Evolutionary conservation across 2,888 invertebrate genomes (phyloP), one percentile per base, ranked within the genome.

Genomic region (Lasioglossum malachurum): DNA sequence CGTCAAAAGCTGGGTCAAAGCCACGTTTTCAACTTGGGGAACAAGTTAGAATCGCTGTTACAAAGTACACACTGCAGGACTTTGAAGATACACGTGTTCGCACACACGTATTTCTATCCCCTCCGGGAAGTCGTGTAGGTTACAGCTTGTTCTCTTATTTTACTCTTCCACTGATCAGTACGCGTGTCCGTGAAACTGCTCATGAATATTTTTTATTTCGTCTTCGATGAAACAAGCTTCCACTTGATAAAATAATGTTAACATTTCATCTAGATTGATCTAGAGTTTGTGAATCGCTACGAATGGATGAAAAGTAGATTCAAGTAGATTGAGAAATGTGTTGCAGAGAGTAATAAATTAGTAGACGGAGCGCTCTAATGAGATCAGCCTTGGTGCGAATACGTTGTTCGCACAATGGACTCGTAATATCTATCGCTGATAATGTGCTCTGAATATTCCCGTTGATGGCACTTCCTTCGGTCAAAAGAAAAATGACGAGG

Each of bases 1-100:
- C 75, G 46, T 80, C 78, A 74, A 86, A 83, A 92, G 91, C 87
- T 92, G 91, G 93, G 93, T 93, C 93, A 92, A 83, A 92, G 93
- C 88, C 91, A 86, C 86, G 88, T 85, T 88, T 88, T 90, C 86
- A 87, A 88, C 88, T 89, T 90, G 84, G 88, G 67, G 78, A 81
- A 78, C 80, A 82, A 72, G 81, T 82, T 83, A 75, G 80, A 82
- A 82, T 67, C 79, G 82, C 35, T 31, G 76, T 76, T 76, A 74
- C 53, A 75, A 78, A 67, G 60, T 75, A 80, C 77, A 79, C 79
- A 69, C 44, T 75, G 75, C 53, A 60, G 80, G 84, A 88, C 84
- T 86, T 85, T 79, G 82, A 90, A 86, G 78, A 53, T 81, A 78
- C 86, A 77, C 38, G 35, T 80, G 80, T 64, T 80, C 78, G 7